phyloP scores from a whole-genome alignment of 1,140 invertebrate species.

The Brachionus angularis region DNA sequence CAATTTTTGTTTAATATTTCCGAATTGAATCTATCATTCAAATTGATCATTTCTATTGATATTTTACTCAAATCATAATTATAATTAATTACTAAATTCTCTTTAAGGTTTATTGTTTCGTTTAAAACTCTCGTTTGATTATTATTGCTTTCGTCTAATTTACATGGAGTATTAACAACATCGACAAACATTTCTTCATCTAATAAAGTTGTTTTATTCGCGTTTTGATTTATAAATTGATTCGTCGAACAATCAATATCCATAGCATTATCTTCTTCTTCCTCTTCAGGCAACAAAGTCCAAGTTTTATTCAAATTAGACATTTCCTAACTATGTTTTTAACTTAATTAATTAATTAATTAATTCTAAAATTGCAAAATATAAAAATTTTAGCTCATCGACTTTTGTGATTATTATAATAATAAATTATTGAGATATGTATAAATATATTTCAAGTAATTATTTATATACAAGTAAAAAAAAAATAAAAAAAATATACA shows the following conservation, averaged over 20 bases:
- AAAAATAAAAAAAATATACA: too few species aligned
- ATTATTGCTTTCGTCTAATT: background rate
- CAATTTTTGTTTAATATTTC: background rate
- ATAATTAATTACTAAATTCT: background rate
- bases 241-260: background rate
- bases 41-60: background rate
- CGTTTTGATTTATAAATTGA: background rate
- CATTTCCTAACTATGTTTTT: too few species aligned
- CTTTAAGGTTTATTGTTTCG: constrained; percentile 1
- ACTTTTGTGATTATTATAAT: too few species aligned
- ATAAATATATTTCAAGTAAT: too few species aligned
- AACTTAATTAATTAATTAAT: too few species aligned
- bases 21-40: background rate
- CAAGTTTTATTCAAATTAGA: constrained; percentile 9
- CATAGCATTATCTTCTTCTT: background rate
- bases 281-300: constrained; percentile 15
- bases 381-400: too few species aligned
- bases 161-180: too few species aligned
- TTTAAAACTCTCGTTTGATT: constrained; percentile 4
- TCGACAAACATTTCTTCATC: constrained; percentile 28
- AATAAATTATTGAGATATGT: too few species aligned
- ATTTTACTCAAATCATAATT: constrained; percentile 6
- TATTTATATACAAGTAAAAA: too few species aligned
- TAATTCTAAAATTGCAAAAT: too few species aligned
- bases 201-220: background rate